A percentile compares a stretch with the other conserved stretches of the same genome.
These are phyloP conservation scores for Bruchidius siliquastri DNA, from an alignment of 2,888 invertebrate genomes.

Conservation along the genomic window DNA sequence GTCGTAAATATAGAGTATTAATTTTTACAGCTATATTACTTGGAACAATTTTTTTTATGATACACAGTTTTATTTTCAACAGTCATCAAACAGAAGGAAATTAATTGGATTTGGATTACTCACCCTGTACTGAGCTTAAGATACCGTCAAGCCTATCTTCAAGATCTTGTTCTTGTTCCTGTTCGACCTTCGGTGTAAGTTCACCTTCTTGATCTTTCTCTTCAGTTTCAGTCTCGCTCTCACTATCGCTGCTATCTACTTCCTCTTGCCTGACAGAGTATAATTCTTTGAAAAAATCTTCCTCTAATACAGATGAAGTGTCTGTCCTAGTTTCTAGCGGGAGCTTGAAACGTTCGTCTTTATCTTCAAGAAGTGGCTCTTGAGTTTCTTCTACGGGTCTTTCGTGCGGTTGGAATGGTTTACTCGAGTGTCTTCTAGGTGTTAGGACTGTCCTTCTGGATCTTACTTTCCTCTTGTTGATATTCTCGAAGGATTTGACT, in stretches of 20 bases:
- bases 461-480: constrained; percentile 9
- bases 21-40: too few relatives aligned
- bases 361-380: not conserved
- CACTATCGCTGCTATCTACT: not conserved
- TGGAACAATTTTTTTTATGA: too few relatives aligned
- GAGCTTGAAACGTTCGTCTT: not conserved
- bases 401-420: constrained; percentile 10
- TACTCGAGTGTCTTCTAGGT: constrained; percentile 15
- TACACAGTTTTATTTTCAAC: too few relatives aligned
- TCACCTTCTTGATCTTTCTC: not conserved
- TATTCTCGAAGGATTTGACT: constrained; percentile 12
- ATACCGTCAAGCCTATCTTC: not conserved
- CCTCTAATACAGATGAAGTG: not conserved
- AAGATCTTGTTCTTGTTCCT: not conserved
- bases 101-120: too few relatives aligned
- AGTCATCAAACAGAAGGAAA: too few relatives aligned
- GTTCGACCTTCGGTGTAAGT: not conserved
- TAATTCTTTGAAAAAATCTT: constrained; percentile 4
- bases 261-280: not conserved
- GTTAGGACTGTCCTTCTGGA: constrained; percentile 1
- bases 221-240: not conserved
- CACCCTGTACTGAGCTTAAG: not conserved
- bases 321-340: not conserved
- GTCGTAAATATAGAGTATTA: too few relatives aligned
- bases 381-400: not conserved